phyloP scores from a whole-genome alignment of 2,888 invertebrate genomes.

The Morpho helenor region DNA sequence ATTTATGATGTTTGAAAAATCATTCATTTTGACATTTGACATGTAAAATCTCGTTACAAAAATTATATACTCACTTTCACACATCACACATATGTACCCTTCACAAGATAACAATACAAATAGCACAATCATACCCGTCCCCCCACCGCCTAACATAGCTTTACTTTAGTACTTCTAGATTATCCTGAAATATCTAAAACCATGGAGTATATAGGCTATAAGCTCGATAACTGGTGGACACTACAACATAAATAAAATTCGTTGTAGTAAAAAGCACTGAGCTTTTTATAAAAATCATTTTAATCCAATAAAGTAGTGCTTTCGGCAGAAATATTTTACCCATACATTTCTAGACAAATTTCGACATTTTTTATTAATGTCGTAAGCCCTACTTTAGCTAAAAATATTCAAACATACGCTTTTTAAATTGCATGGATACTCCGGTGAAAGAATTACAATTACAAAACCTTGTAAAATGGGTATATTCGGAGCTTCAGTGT shows the following conservation, averaged over 20 bases:
- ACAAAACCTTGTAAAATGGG: conserved; percentile 45
- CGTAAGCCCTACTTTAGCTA: conserved; percentile 9
- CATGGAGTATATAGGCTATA: conserved; percentile 1
- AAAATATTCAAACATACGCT: conserved; percentile 19
- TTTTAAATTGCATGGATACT: conserved; percentile 62
- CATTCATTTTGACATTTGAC: too few species aligned
- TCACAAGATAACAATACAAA: conserved; percentile 42
- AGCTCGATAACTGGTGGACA: not conserved
- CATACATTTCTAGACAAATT: conserved; percentile 24
- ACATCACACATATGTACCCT: conserved; percentile 45
- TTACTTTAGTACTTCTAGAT: conserved; percentile 37
- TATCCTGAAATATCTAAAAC: conserved; percentile 5
- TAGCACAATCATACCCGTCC: conserved; percentile 65
- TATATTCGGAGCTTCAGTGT: conserved; percentile 61
- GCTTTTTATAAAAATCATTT: conserved; percentile 8
- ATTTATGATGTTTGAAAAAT: too few species aligned
- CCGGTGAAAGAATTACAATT: conserved; percentile 56
- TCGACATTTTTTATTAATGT: not conserved
- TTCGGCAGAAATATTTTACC: not conserved
- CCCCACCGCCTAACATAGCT: conserved; percentile 65
- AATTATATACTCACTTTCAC: not conserved
- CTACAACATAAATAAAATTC: not conserved
- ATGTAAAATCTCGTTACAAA: too few species aligned
- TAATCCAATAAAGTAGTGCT: conserved; percentile 1
- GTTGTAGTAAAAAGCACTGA: conserved; percentile 14